Base-by-base conservation (phyloP, 2,888 invertebrate genomes). In the Lathronympha strigana region DNA sequence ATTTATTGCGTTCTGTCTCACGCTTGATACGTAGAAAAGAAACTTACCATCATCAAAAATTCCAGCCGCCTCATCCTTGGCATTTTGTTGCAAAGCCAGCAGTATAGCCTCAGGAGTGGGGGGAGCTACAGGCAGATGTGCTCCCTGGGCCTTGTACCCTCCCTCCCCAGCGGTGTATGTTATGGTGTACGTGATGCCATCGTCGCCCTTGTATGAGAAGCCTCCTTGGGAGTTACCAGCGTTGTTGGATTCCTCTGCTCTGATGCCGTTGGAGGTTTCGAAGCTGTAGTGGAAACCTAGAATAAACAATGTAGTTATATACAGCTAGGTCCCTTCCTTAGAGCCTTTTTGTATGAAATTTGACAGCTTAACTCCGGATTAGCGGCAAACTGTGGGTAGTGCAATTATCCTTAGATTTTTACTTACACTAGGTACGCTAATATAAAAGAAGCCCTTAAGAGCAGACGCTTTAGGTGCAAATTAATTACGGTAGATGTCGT, bases 141-240 rank as follows among this genome's bases (percentile, higher is more conserved):
- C 92, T 0, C 93, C 94, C 40, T 90, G 86, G 11, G 94, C 87
- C 57, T 82, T 86, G 78, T 93, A 94, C 4, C 94, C 94, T 68
- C 92, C 93, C 78, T 93, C 93, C 68, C 94, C 94, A 17, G 93
- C 92, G 0, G 90, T 88, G 73, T 93, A 93, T 2, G 87, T 88
- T 21, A 94, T 77, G 11, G 92, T 87, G 79, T 93, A 93, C 0
- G 87, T 86, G 68, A 83, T 81, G 0, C 93, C 94, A 73, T 94
- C 94, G 4, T 94, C 94, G 0, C 93, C 93, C 25, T 92, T 92
- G 81, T 93, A 94, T 0, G 93, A 88, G 76, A 92, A 94, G 0
- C 91, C 90, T 0, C 94, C 94, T 63, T 92, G 88, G 0, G 81
- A 82, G 23, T 83, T 80, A 0, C 64, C 71, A 0, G 79, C 63